Evolutionary conservation across 2,797 vertebrate species (phyloP).

Genomic region (Gambelia wislizenii): DNA sequence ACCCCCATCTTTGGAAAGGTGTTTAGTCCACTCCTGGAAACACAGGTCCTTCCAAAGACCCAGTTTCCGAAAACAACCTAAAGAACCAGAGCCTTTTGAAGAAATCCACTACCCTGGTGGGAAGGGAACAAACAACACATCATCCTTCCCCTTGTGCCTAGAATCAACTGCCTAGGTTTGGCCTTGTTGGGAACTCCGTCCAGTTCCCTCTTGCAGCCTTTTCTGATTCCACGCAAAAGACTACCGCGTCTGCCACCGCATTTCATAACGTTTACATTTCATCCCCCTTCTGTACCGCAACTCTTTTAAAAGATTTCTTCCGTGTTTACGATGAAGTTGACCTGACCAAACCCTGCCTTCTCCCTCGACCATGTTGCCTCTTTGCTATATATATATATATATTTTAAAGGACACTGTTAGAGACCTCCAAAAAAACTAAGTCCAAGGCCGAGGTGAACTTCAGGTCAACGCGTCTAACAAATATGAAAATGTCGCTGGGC

Average conservation of each 20-base stretch:
- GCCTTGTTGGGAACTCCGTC: not conserved
- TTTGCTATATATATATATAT: not conserved
- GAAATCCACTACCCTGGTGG: not conserved
- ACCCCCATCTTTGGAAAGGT: not conserved
- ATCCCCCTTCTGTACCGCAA: conserved; percentile 66
- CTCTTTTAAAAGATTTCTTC: conserved; percentile 52
- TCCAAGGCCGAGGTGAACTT: conserved; percentile 99
- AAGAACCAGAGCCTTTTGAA: conserved; percentile 1
- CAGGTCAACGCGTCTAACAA: conserved; percentile 99
- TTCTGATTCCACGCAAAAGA: conserved; percentile 71
- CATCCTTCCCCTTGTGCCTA: conserved; percentile 7
- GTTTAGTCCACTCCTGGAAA: conserved; percentile 56
- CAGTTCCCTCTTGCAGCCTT: conserved; percentile 34
- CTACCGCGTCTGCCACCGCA: conserved; percentile 78
- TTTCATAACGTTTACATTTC: conserved; percentile 81
- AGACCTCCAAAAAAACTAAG: conserved; percentile 89
- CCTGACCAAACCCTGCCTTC: conserved; percentile 79
- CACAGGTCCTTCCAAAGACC: conserved; percentile 46
- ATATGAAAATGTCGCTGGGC: conserved; percentile 99
- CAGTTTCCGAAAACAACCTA: conserved; percentile 23
- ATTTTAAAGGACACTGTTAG: conserved; percentile 81
- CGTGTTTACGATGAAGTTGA: conserved; percentile 83
- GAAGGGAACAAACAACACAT: not conserved
- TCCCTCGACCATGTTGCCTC: not conserved
- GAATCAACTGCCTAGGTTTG: not conserved